Percentiles rank a stretch among this genome's conserved stretches.
Conservation (phyloP, 2,888 invertebrate genomes). For the Dasypolia templi region DNA sequence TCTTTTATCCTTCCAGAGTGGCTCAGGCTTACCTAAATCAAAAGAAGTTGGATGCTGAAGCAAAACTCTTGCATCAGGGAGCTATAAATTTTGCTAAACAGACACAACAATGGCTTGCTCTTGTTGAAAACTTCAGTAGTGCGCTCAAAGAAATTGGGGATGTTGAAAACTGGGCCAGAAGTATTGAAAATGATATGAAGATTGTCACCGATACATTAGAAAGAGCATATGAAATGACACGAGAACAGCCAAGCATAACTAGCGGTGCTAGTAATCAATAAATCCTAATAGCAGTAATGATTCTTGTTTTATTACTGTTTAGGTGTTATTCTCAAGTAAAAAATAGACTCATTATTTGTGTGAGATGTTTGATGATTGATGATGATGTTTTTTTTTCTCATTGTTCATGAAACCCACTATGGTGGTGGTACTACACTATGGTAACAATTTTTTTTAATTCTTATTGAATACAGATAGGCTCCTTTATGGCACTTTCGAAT, state of each 20-base stretch:
- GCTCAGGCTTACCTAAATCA: slow-evolving; percentile 99
- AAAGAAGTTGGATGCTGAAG: slow-evolving; percentile 99
- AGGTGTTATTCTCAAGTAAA: neutral
- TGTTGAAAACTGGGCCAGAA: slow-evolving; percentile 99
- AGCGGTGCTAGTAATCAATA: slow-evolving; percentile 72
- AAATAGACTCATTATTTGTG: neutral
- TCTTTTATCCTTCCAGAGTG: slow-evolving; percentile 91
- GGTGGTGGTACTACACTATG: too few relatives aligned
- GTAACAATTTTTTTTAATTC: too few relatives aligned
- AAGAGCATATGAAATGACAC: slow-evolving; percentile 96
- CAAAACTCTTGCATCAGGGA: slow-evolving; percentile 98
- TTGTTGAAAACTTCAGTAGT: slow-evolving; percentile 96
- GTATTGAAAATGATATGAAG: slow-evolving; percentile 98
- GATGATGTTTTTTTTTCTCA: too few relatives aligned
- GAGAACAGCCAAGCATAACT: slow-evolving; percentile 74
- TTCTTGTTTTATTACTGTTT: slow-evolving; percentile 31
- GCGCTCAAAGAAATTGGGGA: slow-evolving; percentile 99
- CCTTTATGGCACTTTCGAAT: too few relatives aligned
- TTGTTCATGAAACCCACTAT: too few relatives aligned
- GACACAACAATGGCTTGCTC: slow-evolving; percentile 98
- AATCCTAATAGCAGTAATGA: slow-evolving; percentile 22
- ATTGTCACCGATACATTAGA: slow-evolving; percentile 97
- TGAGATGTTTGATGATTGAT: too few relatives aligned
- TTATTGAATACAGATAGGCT: too few relatives aligned
- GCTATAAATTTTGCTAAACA: slow-evolving; percentile 98